These are phyloP conservation scores for Lindbergichthys nudifrons DNA, from an alignment of 2,797 vertebrate species.

Conservation along the genomic window DNA sequence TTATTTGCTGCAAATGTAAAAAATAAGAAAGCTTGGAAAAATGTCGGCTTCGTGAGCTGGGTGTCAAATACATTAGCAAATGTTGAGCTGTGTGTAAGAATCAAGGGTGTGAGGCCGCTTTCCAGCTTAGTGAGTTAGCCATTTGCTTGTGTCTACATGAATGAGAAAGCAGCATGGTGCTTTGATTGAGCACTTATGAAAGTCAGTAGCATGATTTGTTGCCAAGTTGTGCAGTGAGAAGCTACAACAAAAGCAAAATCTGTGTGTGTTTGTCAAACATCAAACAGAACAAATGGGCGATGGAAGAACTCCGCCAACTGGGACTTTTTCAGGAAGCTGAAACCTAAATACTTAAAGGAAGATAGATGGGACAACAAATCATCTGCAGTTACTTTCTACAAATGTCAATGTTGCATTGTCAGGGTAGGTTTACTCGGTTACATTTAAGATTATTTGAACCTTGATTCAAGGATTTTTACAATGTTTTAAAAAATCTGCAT, in stretches of 20 bases:
- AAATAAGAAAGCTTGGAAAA: conserved; percentile 41
- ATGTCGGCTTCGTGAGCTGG: conserved; percentile 25
- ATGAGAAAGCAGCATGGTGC: conserved; percentile 29
- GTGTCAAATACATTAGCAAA: conserved; percentile 46
- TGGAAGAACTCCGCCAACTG: neutral
- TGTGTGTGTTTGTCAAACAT: conserved; percentile 3
- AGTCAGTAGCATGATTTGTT: conserved; percentile 36
- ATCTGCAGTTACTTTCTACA: conserved; percentile 1
- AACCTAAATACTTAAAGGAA: conserved; percentile 16
- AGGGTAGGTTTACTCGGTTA: neutral
- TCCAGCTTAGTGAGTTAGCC: conserved; percentile 48
- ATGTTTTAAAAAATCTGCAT: neutral
- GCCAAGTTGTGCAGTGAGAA: conserved; percentile 33
- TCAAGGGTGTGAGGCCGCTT: conserved; percentile 46
- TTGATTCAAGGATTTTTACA: no score
- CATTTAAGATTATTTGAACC: no score
- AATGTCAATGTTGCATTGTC: neutral
- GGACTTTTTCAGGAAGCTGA: conserved; percentile 7
- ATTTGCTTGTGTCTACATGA: conserved; percentile 16
- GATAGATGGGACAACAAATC: neutral
- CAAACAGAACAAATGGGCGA: neutral
- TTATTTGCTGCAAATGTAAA: conserved; percentile 26
- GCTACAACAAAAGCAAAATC: conserved; percentile 15
- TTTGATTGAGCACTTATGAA: conserved; percentile 11
- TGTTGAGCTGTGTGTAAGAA: conserved; percentile 67